Evolutionary conservation across 2,888 invertebrate genomes (phyloP).

Genomic region (Diarsia brunnea): DNA sequence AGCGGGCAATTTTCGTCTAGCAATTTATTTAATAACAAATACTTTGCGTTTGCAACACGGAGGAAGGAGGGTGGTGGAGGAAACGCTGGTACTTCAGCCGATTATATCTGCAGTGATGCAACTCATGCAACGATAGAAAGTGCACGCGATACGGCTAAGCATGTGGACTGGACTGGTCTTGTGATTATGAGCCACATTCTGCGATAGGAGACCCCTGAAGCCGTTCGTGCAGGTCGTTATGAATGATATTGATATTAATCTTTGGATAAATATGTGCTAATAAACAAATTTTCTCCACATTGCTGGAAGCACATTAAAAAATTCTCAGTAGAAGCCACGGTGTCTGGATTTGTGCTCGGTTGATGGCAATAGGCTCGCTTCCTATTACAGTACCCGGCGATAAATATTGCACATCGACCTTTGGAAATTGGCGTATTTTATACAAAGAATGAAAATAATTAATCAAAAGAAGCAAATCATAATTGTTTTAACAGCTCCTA

Average conservation of each 20-base stretch:
- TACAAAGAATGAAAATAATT: too few species aligned
- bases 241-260: not conserved
- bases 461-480: too few species aligned
- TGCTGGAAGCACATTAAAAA: too few species aligned
- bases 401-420: too few species aligned
- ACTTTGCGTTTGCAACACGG: slow-evolving; percentile 36
- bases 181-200: slow-evolving; percentile 30
- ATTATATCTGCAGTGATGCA: slow-evolving; percentile 64
- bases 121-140: slow-evolving; percentile 68
- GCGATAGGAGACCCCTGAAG: not conserved
- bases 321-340: too few species aligned
- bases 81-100: slow-evolving; percentile 50
- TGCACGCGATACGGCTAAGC: slow-evolving; percentile 54
- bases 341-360: too few species aligned
- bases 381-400: too few species aligned
- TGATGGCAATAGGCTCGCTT: too few species aligned
- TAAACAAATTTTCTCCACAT: not conserved
- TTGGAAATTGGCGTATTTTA: too few species aligned
- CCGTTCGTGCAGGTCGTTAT: not conserved
- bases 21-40: slow-evolving; percentile 38
- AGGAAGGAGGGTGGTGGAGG: slow-evolving; percentile 47
- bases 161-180: slow-evolving; percentile 44
- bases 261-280: not conserved
- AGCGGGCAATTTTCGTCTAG: slow-evolving; percentile 45
- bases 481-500: too few species aligned